Evolutionary conservation across 2,113 vertebrate genomes (phyloP).

Genomic region (Serilophus lunatus): DNA sequence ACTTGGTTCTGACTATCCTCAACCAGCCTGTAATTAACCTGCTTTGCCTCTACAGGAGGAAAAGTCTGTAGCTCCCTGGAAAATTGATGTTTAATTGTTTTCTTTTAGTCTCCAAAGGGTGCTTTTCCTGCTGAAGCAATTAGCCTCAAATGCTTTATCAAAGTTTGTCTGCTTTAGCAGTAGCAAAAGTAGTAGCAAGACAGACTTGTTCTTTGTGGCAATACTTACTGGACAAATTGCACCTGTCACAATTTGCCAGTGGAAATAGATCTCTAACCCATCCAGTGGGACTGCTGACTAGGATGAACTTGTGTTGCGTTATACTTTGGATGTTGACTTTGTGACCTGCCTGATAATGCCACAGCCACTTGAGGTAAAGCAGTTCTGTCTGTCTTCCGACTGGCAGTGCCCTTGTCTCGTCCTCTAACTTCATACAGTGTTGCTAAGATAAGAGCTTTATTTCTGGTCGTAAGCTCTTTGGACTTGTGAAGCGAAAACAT

Average conservation of each 20-base stretch:
- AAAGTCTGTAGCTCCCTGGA: background rate
- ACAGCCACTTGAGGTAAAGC: slow-evolving; percentile 44
- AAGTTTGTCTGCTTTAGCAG: background rate
- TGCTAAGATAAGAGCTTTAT: slow-evolving; percentile 36
- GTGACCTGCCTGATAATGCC: slow-evolving; percentile 29
- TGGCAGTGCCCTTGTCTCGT: slow-evolving; percentile 46
- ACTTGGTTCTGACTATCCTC: background rate
- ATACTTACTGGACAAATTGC: background rate
- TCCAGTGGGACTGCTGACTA: background rate
- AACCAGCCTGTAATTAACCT: background rate
- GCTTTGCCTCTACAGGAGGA: background rate
- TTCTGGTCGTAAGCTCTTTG: slow-evolving; percentile 20
- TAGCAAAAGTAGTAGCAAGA: background rate
- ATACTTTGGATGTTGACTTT: background rate
- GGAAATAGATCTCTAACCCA: background rate
- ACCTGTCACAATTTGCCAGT: background rate
- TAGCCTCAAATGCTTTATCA: background rate
- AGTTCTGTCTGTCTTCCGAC: background rate
- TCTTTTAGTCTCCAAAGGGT: background rate
- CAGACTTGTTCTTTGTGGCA: background rate
- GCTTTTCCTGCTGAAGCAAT: background rate
- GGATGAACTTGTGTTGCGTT: background rate
- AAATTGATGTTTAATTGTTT: background rate
- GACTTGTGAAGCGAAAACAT: background rate
- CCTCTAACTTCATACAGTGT: slow-evolving; percentile 18